Conservation (phyloP, 2,888 invertebrate species). For the Pristionchus fissidentatus region DNA sequence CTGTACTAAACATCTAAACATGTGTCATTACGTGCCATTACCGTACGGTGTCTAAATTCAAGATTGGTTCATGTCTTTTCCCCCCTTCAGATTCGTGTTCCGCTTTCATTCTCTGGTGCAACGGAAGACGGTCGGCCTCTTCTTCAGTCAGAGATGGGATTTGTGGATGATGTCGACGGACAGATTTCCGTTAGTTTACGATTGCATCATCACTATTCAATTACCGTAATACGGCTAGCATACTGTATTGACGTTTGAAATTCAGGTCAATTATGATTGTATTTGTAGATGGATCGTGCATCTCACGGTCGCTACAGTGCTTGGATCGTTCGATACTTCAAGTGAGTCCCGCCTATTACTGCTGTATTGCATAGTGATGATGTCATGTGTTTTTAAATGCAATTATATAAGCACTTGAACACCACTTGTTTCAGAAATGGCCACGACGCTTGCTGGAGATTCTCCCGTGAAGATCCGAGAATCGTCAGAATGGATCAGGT, state of each 20-base stretch:
- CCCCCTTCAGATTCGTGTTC: neutral
- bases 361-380: neutral
- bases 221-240: too few relatives aligned
- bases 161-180: neutral
- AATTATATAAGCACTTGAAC: conserved; percentile 10
- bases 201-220: neutral
- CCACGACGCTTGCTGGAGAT: conserved; percentile 33
- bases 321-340: neutral
- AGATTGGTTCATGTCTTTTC: neutral
- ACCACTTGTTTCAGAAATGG: too few relatives aligned
- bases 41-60: too few relatives aligned
- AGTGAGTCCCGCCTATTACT: too few relatives aligned
- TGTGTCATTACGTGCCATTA: too few relatives aligned
- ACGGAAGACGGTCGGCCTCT: neutral
- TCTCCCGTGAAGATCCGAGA: neutral
- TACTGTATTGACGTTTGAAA: too few relatives aligned
- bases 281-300: neutral
- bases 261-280: too few relatives aligned
- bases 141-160: neutral
- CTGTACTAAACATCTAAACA: too few relatives aligned
- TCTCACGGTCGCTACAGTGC: neutral
- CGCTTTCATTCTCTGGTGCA: neutral
- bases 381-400: neutral
- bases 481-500: neutral
- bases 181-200: neutral